Percentiles rank a stretch among this genome's conserved stretches.
phyloP scores from a whole-genome alignment of 2,888 invertebrate genomes.

The Drosophila conformis region DNA sequence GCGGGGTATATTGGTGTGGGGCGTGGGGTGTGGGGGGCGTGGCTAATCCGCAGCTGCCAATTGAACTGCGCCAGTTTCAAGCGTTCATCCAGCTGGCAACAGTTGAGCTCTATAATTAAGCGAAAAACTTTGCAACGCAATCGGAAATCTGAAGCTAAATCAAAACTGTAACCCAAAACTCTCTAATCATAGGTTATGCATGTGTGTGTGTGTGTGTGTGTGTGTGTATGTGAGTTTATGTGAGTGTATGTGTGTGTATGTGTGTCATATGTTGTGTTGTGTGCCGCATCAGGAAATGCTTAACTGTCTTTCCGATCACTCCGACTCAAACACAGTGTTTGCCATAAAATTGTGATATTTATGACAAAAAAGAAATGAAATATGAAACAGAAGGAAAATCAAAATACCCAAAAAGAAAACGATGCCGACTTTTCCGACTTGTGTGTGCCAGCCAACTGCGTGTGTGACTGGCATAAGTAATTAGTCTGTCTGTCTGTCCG shows the following conservation, averaged over 20 bases:
- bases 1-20: background rate
- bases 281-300: conserved; percentile 31
- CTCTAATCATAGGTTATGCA: conserved; percentile 36
- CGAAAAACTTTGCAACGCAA: conserved; percentile 17
- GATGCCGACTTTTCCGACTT: conserved; percentile 2
- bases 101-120: conserved; percentile 68
- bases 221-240: background rate
- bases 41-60: conserved; percentile 59
- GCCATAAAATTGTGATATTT: conserved; percentile 55
- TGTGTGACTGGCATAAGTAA: conserved; percentile 73
- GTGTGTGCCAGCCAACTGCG: conserved; percentile 13
- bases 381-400: conserved; percentile 15
- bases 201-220: background rate
- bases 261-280: background rate
- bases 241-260: background rate
- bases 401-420: conserved; percentile 18
- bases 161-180: conserved; percentile 32
- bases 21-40: conserved; percentile 18
- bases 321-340: conserved; percentile 16
- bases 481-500: conserved; percentile 46
- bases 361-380: conserved; percentile 42
- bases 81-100: conserved; percentile 41
- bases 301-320: conserved; percentile 48
- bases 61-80: conserved; percentile 10
- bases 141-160: conserved; percentile 9